Evolutionary conservation across 53 echinoderm and acorn worm genomes (phyloP).

Genomic region (Crossaster papposus): DNA sequence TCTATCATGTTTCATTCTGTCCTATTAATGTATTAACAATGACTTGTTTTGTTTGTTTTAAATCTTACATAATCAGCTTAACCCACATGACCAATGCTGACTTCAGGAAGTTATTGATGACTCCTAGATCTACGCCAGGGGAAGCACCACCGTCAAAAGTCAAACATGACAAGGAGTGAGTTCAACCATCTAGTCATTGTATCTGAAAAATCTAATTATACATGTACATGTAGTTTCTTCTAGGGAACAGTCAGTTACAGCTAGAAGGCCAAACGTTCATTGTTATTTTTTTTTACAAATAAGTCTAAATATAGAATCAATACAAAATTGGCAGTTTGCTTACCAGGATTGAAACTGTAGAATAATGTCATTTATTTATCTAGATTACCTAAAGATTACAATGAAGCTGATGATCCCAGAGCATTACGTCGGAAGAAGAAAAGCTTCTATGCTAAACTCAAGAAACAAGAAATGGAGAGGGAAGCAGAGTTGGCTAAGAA

Average conservation of each 20-base stretch:
- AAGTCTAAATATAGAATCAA: too few relatives aligned
- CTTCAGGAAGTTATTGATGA: slow-evolving; percentile 96
- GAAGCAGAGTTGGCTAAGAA: slow-evolving; percentile 95
- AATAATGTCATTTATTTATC: slow-evolving; percentile 18
- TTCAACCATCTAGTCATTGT: not conserved
- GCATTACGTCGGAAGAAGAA: slow-evolving; percentile 95
- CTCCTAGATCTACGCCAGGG: slow-evolving; percentile 85
- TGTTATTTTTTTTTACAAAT: too few relatives aligned
- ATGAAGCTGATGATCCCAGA: slow-evolving; percentile 94
- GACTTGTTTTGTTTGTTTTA: not conserved
- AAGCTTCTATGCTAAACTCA: slow-evolving; percentile 97
- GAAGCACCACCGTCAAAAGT: slow-evolving; percentile 89
- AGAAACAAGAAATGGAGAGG: slow-evolving; percentile 98
- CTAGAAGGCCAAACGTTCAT: too few relatives aligned
- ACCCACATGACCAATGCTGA: slow-evolving; percentile 94
- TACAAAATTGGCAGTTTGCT: too few relatives aligned
- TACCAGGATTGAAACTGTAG: not conserved
- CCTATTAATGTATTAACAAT: not conserved
- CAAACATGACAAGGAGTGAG: slow-evolving; percentile 47
- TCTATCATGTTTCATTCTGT: not conserved
- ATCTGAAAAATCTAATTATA: not conserved
- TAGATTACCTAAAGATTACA: slow-evolving; percentile 89
- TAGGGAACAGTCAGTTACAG: not conserved
- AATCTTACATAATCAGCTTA: slow-evolving; percentile 49
- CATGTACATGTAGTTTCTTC: not conserved